Evolutionary conservation across 1,140 invertebrate species (phyloP).

Genomic region (Lithobius niger): DNA sequence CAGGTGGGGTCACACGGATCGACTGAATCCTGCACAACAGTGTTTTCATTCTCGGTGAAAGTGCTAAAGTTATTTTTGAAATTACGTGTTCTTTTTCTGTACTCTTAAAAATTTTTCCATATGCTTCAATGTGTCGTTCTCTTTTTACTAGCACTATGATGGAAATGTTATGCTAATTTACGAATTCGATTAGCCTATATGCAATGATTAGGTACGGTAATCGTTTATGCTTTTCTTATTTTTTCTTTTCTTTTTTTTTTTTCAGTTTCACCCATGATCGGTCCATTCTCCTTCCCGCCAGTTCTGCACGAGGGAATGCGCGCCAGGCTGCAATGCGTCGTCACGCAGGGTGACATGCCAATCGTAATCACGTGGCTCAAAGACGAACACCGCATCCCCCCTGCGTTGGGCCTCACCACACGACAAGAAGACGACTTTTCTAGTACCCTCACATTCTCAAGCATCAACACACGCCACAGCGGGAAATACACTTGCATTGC

Average conservation of each 20-base stretch:
- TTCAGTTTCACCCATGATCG: slow-evolving; percentile 48
- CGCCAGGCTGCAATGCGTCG: slow-evolving; percentile 57
- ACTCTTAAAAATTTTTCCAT: no score
- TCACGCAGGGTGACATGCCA: slow-evolving; percentile 61
- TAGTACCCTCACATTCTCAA: slow-evolving; percentile 62
- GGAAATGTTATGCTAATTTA: neutral
- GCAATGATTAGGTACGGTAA: neutral
- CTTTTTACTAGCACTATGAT: no score
- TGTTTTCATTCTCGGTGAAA: no score
- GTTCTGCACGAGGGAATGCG: slow-evolving; percentile 43
- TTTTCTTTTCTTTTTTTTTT: slow-evolving; percentile 10
- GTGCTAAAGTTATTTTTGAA: no score
- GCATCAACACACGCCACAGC: slow-evolving; percentile 57
- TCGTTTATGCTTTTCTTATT: neutral
- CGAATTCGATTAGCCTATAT: neutral
- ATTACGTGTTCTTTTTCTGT: no score
- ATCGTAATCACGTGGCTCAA: slow-evolving; percentile 62
- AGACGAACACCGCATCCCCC: slow-evolving; percentile 48
- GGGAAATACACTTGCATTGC: slow-evolving; percentile 62
- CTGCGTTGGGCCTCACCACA: slow-evolving; percentile 26
- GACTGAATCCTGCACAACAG: no score
- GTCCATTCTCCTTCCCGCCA: slow-evolving; percentile 46
- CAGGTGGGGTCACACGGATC: no score
- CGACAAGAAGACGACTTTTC: slow-evolving; percentile 52
- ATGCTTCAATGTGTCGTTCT: no score